phyloP scores from a whole-genome alignment of 2,888 invertebrate genomes.

The Synanthedon formicaeformis region DNA sequence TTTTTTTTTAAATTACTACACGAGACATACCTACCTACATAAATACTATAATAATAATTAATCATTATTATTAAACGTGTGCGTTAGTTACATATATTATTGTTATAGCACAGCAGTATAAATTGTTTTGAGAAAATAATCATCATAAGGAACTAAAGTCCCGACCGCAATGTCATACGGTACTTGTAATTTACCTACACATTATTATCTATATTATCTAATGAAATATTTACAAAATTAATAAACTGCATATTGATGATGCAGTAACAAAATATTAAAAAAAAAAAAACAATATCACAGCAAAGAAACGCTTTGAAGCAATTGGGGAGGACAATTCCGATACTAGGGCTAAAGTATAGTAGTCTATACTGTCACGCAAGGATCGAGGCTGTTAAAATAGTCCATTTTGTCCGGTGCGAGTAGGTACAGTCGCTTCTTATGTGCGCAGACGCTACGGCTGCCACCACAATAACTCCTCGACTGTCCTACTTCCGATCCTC shows the following conservation, averaged over 20 bases:
- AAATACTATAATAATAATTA: not conserved
- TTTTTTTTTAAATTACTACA: not conserved
- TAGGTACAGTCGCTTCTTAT: not conserved
- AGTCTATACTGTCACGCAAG: conserved; percentile 15
- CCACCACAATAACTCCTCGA: not conserved
- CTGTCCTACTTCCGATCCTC: conserved; percentile 19
- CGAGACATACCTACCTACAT: not conserved
- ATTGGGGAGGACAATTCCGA: not conserved
- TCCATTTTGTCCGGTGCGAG: not conserved
- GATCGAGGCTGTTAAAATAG: conserved; percentile 22
- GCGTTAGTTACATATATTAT: not conserved
- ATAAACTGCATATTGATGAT: conserved; percentile 31
- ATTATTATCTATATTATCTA: conserved; percentile 3
- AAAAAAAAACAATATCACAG: conserved; percentile 57
- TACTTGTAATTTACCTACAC: not conserved
- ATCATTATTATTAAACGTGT: not conserved
- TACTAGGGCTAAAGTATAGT: not conserved
- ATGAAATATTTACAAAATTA: conserved; percentile 40
- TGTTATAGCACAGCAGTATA: not conserved
- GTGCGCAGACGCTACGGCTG: not conserved
- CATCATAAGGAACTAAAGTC: too few relatives aligned
- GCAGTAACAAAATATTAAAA: conserved; percentile 14
- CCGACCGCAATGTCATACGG: not conserved
- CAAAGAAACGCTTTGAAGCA: conserved; percentile 31
- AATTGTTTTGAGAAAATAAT: not conserved